Evolutionary conservation across 2,113 vertebrate genomes (phyloP).

Genomic region (Lontra canadensis): DNA sequence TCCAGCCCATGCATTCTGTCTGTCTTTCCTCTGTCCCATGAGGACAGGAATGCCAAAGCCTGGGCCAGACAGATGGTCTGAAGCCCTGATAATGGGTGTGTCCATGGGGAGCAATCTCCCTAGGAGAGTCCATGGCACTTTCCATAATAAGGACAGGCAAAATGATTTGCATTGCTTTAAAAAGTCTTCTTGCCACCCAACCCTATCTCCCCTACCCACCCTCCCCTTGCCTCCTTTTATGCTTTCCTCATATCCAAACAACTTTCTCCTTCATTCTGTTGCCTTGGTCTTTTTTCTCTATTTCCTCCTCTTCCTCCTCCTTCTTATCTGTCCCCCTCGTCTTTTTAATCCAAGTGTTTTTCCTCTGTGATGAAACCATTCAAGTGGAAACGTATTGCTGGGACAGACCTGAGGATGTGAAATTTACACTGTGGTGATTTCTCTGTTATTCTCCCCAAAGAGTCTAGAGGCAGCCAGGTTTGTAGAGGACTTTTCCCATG

Average conservation of each 20-base stretch:
- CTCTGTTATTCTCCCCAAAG: not conserved
- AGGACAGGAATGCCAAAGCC: constrained; percentile 57
- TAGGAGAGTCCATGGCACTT: constrained; percentile 13
- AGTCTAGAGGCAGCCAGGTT: not conserved
- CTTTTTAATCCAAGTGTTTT: not conserved
- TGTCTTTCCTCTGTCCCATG: constrained; percentile 62
- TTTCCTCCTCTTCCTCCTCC: not conserved
- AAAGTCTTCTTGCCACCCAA: not conserved
- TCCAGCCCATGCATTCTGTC: constrained; percentile 78
- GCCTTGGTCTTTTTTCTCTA: not conserved
- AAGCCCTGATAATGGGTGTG: constrained; percentile 45
- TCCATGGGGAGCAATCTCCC: constrained; percentile 21
- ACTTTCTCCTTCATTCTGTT: constrained; percentile 9
- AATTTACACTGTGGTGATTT: not conserved
- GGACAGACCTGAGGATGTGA: not conserved
- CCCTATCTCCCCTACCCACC: not conserved
- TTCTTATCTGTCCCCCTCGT: not conserved
- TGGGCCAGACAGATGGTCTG: constrained; percentile 53
- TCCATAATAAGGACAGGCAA: not conserved
- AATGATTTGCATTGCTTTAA: not conserved
- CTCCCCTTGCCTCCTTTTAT: not conserved
- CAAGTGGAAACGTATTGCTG: not conserved
- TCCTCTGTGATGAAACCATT: not conserved
- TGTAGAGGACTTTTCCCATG: not conserved
- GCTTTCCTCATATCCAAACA: constrained; percentile 31